Evolutionary conservation across 2,888 invertebrate species (phyloP).

Genomic region (Stenchaetothrips biformis): DNA sequence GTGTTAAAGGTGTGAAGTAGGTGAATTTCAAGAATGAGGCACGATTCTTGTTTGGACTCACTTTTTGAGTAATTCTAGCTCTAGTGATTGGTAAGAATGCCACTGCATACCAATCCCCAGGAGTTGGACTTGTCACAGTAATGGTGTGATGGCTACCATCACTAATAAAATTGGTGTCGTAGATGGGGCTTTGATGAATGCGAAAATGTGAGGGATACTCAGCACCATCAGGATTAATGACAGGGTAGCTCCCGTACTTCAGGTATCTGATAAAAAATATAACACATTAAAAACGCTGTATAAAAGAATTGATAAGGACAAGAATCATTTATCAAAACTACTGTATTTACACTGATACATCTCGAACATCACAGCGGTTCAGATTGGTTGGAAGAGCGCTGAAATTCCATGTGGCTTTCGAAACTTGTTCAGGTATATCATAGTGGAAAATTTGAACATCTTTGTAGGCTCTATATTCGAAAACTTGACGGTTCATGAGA

Average conservation of each 20-base stretch:
- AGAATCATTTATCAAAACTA: neutral
- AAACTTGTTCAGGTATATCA: constrained; percentile 51
- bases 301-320: neutral
- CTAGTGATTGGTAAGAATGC: constrained; percentile 51
- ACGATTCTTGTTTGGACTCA: neutral
- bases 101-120: constrained; percentile 75
- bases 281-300: neutral
- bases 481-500: constrained; percentile 12
- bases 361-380: neutral
- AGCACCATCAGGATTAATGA: constrained; percentile 75
- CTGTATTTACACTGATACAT: constrained; percentile 15
- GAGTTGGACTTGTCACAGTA: constrained; percentile 43
- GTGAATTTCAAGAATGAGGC: neutral
- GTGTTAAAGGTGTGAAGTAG: neutral
- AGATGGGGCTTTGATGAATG: constrained; percentile 37
- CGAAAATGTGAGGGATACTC: constrained; percentile 62
- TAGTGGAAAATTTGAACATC: constrained; percentile 57
- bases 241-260: constrained; percentile 76
- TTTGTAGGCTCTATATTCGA: constrained; percentile 51
- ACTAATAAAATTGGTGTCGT: constrained; percentile 40
- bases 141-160: constrained; percentile 39
- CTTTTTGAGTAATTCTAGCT: constrained; percentile 10
- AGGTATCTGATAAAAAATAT: constrained; percentile 46
- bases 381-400: neutral
- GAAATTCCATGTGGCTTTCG: constrained; percentile 48